A percentile compares a stretch with the other conserved stretches of the same genome.
phyloP scores from a whole-genome alignment of 2,113 vertebrate genomes.

The Oophaga pumilio region DNA sequence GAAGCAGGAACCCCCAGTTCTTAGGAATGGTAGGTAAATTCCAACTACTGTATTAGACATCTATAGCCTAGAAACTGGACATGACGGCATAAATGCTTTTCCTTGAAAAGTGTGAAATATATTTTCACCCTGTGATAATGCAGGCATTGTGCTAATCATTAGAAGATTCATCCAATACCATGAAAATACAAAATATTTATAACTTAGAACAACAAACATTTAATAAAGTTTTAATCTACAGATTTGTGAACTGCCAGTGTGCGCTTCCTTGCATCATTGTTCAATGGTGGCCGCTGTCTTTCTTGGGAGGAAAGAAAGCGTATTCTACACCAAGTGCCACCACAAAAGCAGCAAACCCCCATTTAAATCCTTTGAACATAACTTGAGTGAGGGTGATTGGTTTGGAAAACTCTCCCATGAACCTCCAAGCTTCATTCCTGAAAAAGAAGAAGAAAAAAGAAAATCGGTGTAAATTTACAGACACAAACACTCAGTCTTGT shows the following conservation, averaged over 20 bases:
- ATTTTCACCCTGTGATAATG: too few species aligned
- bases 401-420: slow-evolving; percentile 76
- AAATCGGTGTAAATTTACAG: background rate
- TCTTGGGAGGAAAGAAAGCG: slow-evolving; percentile 81
- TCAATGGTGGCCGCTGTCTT: slow-evolving; percentile 77
- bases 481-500: background rate
- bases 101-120: too few species aligned
- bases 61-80: too few species aligned
- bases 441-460: background rate
- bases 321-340: slow-evolving; percentile 89
- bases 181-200: background rate
- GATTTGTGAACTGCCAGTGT: background rate
- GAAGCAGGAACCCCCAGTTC: too few species aligned
- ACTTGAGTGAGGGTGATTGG: slow-evolving; percentile 74
- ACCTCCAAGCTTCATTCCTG: slow-evolving; percentile 96
- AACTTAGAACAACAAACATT: background rate
- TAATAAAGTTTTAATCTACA: slow-evolving; percentile 16
- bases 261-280: background rate
- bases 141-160: background rate
- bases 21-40: too few species aligned
- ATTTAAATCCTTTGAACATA: slow-evolving; percentile 85
- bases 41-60: too few species aligned
- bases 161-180: background rate
- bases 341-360: slow-evolving; percentile 89
- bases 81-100: too few species aligned